phyloP scores from a whole-genome alignment of 2,888 invertebrate genomes.

The Chrysolina haemoptera region DNA sequence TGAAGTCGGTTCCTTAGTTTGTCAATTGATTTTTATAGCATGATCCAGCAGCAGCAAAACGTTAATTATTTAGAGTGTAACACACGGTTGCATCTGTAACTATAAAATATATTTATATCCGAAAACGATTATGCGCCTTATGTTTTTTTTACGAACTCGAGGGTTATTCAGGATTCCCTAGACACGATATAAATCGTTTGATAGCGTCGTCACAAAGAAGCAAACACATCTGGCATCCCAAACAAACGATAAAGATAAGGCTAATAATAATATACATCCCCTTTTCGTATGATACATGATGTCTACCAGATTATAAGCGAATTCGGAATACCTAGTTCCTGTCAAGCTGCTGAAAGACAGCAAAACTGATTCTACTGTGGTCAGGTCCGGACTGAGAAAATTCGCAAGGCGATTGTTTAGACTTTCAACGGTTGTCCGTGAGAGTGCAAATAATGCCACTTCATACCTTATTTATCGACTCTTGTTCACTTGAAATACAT shows the following conservation, averaged over 20 bases:
- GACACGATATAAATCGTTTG: conserved; percentile 32
- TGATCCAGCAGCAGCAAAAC: too few species aligned
- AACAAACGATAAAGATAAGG: conserved; percentile 43
- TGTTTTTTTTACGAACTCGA: neutral
- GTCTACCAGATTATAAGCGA: conserved; percentile 19
- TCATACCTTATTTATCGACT: too few species aligned
- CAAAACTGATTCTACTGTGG: neutral
- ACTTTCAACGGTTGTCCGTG: too few species aligned
- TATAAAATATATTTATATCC: conserved; percentile 10
- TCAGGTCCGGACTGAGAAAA: neutral
- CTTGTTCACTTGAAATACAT: too few species aligned
- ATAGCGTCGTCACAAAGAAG: conserved; percentile 35
- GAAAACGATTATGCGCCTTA: conserved; percentile 9
- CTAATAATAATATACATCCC: conserved; percentile 32
- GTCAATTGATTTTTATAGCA: too few species aligned
- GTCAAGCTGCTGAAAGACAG: conserved; percentile 5
- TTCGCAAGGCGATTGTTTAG: neutral
- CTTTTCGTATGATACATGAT: conserved; percentile 22
- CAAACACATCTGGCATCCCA: conserved; percentile 41
- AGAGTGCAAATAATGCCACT: too few species aligned
- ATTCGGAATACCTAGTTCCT: conserved; percentile 16
- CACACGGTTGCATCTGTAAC: neutral
- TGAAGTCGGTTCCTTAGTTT: too few species aligned
- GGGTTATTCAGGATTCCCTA: conserved; percentile 5
- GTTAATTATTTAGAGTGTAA: neutral